Evolutionary conservation across 1,140 invertebrate species (phyloP).

Genomic region (Cyclina sinensis): DNA sequence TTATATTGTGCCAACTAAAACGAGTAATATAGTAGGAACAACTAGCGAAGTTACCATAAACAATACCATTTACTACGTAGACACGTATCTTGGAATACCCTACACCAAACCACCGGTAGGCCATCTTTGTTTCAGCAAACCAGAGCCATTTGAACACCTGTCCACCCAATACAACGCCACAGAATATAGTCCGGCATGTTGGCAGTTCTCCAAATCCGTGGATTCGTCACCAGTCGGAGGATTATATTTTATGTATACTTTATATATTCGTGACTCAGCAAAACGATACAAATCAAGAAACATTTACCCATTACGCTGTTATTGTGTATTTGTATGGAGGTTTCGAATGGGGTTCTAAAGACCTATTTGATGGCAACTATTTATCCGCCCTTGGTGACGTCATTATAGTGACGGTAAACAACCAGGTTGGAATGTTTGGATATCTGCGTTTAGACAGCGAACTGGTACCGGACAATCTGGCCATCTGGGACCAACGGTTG

Average conservation of each 20-base stretch:
- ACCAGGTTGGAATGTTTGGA: slow-evolving; percentile 94
- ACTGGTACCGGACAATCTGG: slow-evolving; percentile 82
- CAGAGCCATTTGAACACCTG: neutral
- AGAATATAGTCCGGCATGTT: neutral
- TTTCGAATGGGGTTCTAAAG: slow-evolving; percentile 95
- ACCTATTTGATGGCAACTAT: slow-evolving; percentile 94
- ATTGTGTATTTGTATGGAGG: slow-evolving; percentile 98
- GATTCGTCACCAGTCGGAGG: neutral
- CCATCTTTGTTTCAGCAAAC: slow-evolving; percentile 13
- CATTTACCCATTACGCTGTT: slow-evolving; percentile 91
- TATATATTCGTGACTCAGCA: slow-evolving; percentile 92
- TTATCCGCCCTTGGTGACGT: slow-evolving; percentile 92
- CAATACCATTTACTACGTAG: slow-evolving; percentile 89
- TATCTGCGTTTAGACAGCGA: slow-evolving; percentile 89
- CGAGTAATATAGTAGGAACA: slow-evolving; percentile 30
- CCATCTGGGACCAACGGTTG: slow-evolving; percentile 93
- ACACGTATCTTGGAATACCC: neutral
- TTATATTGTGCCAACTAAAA: neutral
- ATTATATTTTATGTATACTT: slow-evolving; percentile 5
- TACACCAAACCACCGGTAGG: slow-evolving; percentile 10
- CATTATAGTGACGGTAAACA: slow-evolving; percentile 92
- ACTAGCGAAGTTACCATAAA: neutral
- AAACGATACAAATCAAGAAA: slow-evolving; percentile 88
- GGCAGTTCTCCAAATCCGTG: neutral
- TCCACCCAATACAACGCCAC: neutral